phyloP scores from a whole-genome alignment of 1,140 invertebrate genomes.

The Drosophila tsacasi region DNA sequence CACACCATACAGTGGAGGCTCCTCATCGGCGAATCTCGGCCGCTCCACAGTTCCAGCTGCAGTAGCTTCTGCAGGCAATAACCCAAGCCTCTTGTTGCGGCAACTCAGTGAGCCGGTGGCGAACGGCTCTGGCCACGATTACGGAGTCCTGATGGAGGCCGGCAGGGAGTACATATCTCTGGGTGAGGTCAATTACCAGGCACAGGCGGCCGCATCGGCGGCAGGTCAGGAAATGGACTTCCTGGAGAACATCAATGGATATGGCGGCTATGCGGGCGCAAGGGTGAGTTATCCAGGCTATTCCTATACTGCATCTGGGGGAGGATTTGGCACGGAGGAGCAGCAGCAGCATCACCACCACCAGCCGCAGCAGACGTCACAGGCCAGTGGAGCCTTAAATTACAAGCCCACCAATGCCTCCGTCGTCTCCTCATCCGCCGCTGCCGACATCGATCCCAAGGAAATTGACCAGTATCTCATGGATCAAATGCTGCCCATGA shows the following conservation, averaged over 20 bases:
- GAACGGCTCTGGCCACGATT: conserved; percentile 41
- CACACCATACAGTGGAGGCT: conserved; percentile 67
- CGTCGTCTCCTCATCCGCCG: neutral
- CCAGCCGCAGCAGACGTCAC: conserved; percentile 46
- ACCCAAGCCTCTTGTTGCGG: conserved; percentile 56
- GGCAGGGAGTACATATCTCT: conserved; percentile 72
- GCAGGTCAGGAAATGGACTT: conserved; percentile 68
- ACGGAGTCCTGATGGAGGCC: conserved; percentile 67
- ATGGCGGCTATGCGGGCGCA: conserved; percentile 48
- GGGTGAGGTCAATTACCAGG: conserved; percentile 63
- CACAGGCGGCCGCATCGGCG: conserved; percentile 16
- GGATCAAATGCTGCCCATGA: conserved; percentile 82
- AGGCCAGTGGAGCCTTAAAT: conserved; percentile 81
- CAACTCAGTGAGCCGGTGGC: conserved; percentile 66
- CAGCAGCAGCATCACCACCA: conserved; percentile 17
- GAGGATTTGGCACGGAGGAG: conserved; percentile 23
- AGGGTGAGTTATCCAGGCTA: conserved; percentile 48
- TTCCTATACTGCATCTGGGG: conserved; percentile 49
- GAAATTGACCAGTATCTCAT: conserved; percentile 85
- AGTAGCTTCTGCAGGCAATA: conserved; percentile 31
- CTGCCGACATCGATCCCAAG: conserved; percentile 81
- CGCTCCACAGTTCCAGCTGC: conserved; percentile 7
- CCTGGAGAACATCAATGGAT: conserved; percentile 65
- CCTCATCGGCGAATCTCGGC: conserved; percentile 7
- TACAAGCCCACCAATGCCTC: conserved; percentile 51